Evolutionary conservation across 2,888 invertebrate genomes (phyloP), one percentile per base, ranked within the genome.

Genomic region (Spicauda simplicius): DNA sequence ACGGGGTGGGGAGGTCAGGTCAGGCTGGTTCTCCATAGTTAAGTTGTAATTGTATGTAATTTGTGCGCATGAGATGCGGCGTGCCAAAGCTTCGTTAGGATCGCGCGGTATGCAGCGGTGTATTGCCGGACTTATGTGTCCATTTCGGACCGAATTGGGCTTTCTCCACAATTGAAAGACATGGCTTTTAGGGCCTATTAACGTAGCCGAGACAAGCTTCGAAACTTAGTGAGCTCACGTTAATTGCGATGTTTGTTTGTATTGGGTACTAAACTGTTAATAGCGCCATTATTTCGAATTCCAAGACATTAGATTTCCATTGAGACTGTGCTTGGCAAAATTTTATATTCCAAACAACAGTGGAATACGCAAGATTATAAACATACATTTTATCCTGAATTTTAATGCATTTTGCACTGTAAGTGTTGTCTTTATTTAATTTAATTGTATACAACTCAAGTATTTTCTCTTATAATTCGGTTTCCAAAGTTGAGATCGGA

Each of bases 41-140:
- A 77, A 77, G 77, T 76, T 79, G 81, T 84, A 84, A 84, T 84
- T 82, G 83, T 80, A 73, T 79, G 82, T 84, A 81, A 83, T 87
- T 85, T 84, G 84, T 84, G 85, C 81, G 84, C 81, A 80, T 79
- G 84, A 83, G 85, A 80, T 81, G 81, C 74, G 77, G 79, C 73
- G 72, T 72, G 78, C 73, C 77, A 72, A 74, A 77, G 82, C 79
- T 83, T 83, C 79, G 84, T 80, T 81, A 79, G 81, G 76, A 75
- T 75, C 74, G 77, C 74, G 73, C 72, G 78, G 80, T 73, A 74
- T 75, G 77, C 75, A 70, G 70, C 71, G 68, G 65, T 33, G 60
- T 59, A 45, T 58, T n/a, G 68, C 68, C 57, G 70, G 69, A 69
- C 69, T 68, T 65, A 68, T 71, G 69, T 66, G 71, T 62, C 69